Evolutionary conservation across 2,797 vertebrate genomes (phyloP).

Genomic region (Tiaroga cobitis): DNA sequence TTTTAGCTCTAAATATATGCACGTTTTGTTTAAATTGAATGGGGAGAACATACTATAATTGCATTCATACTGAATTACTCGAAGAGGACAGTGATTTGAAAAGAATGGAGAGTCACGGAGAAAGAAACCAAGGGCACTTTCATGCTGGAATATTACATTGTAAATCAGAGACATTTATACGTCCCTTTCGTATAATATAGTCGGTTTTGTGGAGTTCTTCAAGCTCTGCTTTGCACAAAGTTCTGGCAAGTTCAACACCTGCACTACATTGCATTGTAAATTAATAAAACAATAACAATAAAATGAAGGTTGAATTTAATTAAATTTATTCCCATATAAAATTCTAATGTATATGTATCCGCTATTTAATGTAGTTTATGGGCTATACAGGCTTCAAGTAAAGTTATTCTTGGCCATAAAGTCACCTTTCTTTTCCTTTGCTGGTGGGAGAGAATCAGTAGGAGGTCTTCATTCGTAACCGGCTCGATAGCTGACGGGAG

Average conservation of each 20-base stretch:
- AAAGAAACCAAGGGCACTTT: slow-evolving; percentile 45
- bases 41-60: neutral
- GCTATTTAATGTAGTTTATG: neutral
- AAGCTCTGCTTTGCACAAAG: slow-evolving; percentile 40
- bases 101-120: neutral
- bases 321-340: neutral
- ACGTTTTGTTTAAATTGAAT: slow-evolving; percentile 31
- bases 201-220: slow-evolving; percentile 38
- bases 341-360: no score
- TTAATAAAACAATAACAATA: no score
- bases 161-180: slow-evolving; percentile 45
- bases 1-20: slow-evolving; percentile 14
- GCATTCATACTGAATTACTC: slow-evolving; percentile 1
- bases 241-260: slow-evolving; percentile 40
- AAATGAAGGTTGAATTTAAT: neutral
- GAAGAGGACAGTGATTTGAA: slow-evolving; percentile 36
- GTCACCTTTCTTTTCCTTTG: slow-evolving; percentile 50
- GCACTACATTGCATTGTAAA: neutral
- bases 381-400: neutral
- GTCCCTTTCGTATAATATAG: slow-evolving; percentile 27
- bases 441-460: slow-evolving; percentile 39
- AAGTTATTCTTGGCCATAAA: slow-evolving; percentile 50
- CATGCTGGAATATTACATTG: slow-evolving; percentile 53
- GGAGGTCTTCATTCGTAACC: slow-evolving; percentile 63
- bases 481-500: slow-evolving; percentile 68